A percentile compares a stretch with the other conserved stretches of the same genome.
Conservation (phyloP, 2,888 invertebrate genomes). For the Chirona hameri region DNA sequence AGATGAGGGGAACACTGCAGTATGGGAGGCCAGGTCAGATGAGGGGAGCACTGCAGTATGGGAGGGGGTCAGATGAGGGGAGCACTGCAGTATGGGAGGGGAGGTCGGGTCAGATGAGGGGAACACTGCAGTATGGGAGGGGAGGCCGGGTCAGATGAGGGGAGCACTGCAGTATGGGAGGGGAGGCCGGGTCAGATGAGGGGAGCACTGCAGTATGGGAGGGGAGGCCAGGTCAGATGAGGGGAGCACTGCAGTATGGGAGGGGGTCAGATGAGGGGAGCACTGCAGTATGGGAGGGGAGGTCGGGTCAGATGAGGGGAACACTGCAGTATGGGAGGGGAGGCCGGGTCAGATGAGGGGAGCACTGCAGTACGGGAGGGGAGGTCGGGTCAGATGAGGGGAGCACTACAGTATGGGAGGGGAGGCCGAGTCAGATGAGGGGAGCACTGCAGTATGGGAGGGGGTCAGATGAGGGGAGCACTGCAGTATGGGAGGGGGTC, state of each 20-base stretch:
- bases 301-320: neutral
- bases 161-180: slow-evolving; percentile 62
- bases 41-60: too few species aligned
- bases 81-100: neutral
- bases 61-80: neutral
- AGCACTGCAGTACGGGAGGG: neutral
- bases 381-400: too few species aligned
- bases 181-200: neutral
- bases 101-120: neutral
- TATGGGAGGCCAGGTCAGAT: too few species aligned
- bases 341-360: neutral
- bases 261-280: slow-evolving; percentile 59
- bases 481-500: neutral
- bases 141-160: slow-evolving; percentile 51
- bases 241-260: neutral
- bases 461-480: neutral
- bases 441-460: neutral
- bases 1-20: neutral
- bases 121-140: neutral
- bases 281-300: slow-evolving; percentile 54
- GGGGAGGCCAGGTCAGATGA: neutral
- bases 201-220: neutral
- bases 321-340: neutral
- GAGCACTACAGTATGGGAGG: too few species aligned
- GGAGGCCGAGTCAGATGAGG: neutral